These are phyloP conservation scores for Phalacrocorax aristotelis DNA, from an alignment of 2,113 vertebrate species.

Conservation along the genomic window DNA sequence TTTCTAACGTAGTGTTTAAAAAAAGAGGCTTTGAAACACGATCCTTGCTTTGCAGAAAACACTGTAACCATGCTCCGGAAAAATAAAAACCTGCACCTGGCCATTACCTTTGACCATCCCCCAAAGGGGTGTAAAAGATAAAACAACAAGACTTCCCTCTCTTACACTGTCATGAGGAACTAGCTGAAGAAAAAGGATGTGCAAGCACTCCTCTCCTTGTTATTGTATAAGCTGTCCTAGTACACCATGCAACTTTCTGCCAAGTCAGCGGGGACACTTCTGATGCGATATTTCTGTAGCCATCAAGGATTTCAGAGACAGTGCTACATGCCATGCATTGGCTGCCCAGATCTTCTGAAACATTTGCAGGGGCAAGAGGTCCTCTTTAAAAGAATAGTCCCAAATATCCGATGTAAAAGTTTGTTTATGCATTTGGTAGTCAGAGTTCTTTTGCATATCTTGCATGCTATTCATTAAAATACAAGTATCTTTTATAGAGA, in stretches of 20 bases:
- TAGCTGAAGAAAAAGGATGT: background rate
- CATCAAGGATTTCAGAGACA: background rate
- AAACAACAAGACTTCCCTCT: background rate
- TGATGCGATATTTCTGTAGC: background rate
- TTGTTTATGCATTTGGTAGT: background rate
- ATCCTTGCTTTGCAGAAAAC: background rate
- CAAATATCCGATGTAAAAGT: background rate
- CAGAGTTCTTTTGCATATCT: background rate
- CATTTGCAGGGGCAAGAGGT: background rate
- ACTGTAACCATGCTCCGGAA: background rate
- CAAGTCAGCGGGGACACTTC: background rate
- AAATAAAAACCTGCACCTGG: background rate
- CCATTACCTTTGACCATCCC: background rate
- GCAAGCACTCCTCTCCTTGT: background rate
- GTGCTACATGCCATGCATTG: fast-evolving
- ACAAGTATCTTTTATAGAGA: background rate
- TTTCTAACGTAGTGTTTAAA: background rate
- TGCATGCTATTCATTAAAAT: background rate
- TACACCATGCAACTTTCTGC: background rate
- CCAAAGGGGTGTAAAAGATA: background rate
- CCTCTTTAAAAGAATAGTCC: background rate
- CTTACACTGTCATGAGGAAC: background rate
- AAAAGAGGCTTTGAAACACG: background rate
- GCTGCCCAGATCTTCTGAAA: background rate
- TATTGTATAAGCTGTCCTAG: background rate